A percentile compares a stretch with the other conserved stretches of the same genome.
Evolutionary conservation across 1,140 invertebrate species (phyloP).

Genomic region (Pygmarrhopalites habei): DNA sequence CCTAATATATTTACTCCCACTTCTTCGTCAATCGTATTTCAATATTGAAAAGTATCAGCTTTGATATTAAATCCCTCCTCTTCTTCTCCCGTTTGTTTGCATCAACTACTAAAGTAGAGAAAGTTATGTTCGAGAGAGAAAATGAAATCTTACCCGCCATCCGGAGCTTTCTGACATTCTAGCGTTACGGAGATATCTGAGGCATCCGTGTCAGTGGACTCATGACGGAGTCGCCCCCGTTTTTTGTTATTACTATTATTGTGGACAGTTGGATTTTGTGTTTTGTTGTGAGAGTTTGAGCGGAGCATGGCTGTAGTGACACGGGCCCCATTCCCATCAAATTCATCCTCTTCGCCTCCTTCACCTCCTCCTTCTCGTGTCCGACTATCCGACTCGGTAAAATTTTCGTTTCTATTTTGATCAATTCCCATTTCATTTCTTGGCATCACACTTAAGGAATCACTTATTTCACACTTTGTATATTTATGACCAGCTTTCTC

Average conservation of each 20-base stretch:
- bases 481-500: too few species aligned
- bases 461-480: background rate
- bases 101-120: too few species aligned
- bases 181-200: slow-evolving; percentile 33
- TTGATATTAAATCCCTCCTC: too few species aligned
- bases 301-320: slow-evolving; percentile 13
- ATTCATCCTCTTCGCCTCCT: background rate
- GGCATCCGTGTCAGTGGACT: slow-evolving; percentile 33
- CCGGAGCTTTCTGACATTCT: slow-evolving; percentile 47
- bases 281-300: too few species aligned
- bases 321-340: background rate
- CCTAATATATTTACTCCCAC: too few species aligned
- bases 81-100: too few species aligned
- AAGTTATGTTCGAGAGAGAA: too few species aligned
- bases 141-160: slow-evolving; percentile 72
- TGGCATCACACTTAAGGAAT: slow-evolving; percentile 1
- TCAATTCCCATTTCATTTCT: slow-evolving; percentile 31
- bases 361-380: slow-evolving; percentile 2
- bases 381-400: background rate
- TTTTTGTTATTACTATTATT: slow-evolving; percentile 4
- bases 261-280: background rate
- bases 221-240: slow-evolving; percentile 25
- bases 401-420: slow-evolving; percentile 20
- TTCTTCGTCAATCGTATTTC: too few species aligned
- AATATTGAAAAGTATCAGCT: too few species aligned